Evolutionary conservation across 2,113 vertebrate species (phyloP), one percentile per base, ranked within the genome.

Genomic region (Chlamydotis undulata): DNA sequence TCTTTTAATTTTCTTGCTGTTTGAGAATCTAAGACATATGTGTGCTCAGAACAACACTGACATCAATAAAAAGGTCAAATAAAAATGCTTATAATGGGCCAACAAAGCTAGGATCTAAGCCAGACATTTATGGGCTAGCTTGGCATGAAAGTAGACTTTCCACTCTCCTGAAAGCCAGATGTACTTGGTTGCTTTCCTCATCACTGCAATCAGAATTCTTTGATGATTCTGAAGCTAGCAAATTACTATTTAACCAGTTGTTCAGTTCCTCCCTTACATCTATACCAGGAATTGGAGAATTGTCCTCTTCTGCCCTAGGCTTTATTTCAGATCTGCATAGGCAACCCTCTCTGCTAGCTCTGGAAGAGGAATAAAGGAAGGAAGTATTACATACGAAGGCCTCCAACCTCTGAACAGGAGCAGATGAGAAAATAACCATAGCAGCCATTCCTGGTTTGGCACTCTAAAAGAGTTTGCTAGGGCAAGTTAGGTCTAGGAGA

Each of bases 21-120:
- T 93, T 89, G 65, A 79, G 87, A 93, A 73, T 89, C 53, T 55
- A 79, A 94, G 92, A 93, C 78, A 55, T 80, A 37, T 92, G 94
- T 96, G 56, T 81, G 86, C 89, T 94, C n/a, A 1, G 83, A 96
- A 91, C 91, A 92, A 85, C 82, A 57, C 13, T 87, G 65, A 92
- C 94, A 96, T 96, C 92, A 96, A 94, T 97, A 95, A 96, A 96
- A 97, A 96, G 96, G 95, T 97, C 92, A 97, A 96, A 94, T 84
- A 94, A 92, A 96, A 96, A 89, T 89, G 69, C 77, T 94, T 87
- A 65, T 82, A 94, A 89, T 91, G 83, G 73, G 91, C 95, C 96
- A 96, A 89, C 61, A 85, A 95, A 91, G 77, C 90, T 91, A 80
- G 83, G 70, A 84, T 74, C 57, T 8, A 74, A 96, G 83, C 96